Base-by-base conservation (phyloP, 2,888 invertebrate species). In the Lepetodrilus schrolli region DNA sequence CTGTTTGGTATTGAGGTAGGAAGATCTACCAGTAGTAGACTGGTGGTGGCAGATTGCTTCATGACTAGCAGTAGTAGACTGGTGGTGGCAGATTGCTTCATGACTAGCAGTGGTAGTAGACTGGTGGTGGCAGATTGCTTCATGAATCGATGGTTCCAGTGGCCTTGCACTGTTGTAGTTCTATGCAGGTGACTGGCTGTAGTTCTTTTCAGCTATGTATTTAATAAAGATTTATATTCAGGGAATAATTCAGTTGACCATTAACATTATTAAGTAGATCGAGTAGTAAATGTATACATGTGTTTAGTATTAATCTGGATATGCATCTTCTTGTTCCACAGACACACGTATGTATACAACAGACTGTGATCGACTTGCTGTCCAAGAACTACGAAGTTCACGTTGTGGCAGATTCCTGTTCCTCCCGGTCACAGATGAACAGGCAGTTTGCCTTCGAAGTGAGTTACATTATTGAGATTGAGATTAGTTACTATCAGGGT, bases 321-420 rank as follows among this genome's bases (percentile, higher is more conserved):
- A n/a, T n/a, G n/a, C n/a, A n/a, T n/a, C n/a, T n/a, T n/a, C n/a
- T n/a, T n/a, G n/a, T n/a, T n/a, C n/a, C n/a, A n/a, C 81, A 93
- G 90, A 90, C 93, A 0, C 93, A 93, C 86, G 93, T 93, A 21
- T 93, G 93, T 83, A 90, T 93, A 8, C 92, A 92, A 80, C 92
- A 93, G 82, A 93, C 93, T 4, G 91, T 92, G 3, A 87, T 93
- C 66, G 92, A 92, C 82, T 88, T 93, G 5, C 84, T 92, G 70
- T 90, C 91, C 71, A 82, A 86, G 71, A 91, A 92, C 4, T 82
- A 74, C 70, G 91, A 92, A 78, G 93, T 93, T 0, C 92, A 93
- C 81, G 90, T 93, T 13, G 91, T 93, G 58, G 93, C 92, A 8
- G 93, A 93, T 85, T 93, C 91, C 0, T 91, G 91, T 71, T 92